Conservation (phyloP, 1,140 invertebrate species). For the Patella vulgata region DNA sequence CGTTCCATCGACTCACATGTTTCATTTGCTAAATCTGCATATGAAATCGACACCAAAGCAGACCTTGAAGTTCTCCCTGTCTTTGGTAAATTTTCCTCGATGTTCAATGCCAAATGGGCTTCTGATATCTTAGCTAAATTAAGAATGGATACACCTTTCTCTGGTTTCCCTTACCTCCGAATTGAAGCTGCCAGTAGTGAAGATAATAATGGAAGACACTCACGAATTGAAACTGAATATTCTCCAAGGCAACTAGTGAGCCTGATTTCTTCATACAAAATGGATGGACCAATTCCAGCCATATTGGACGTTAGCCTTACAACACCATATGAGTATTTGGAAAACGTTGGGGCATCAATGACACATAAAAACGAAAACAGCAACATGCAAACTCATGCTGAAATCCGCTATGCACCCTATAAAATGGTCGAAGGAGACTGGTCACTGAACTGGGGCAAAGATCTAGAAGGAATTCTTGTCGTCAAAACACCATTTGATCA, state of each 20-base stretch:
- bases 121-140: not conserved
- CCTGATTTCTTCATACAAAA: constrained; percentile 9
- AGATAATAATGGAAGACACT: constrained; percentile 1
- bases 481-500: constrained; percentile 14
- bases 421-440: constrained; percentile 9
- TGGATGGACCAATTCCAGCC: constrained; percentile 5
- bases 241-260: constrained; percentile 10
- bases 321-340: constrained; percentile 1
- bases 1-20: too few species aligned
- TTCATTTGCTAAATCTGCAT: too few species aligned
- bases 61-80: too few species aligned
- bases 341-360: constrained; percentile 8
- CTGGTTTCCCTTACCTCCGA: constrained; percentile 15
- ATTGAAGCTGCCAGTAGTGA: constrained; percentile 11
- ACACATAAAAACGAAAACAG: constrained; percentile 3
- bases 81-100: too few species aligned
- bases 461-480: constrained; percentile 14
- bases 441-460: constrained; percentile 12
- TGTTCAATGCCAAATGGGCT: not conserved
- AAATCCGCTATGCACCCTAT: constrained; percentile 13
- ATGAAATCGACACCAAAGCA: too few species aligned
- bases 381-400: constrained; percentile 5
- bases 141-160: constrained; percentile 11
- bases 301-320: constrained; percentile 8
- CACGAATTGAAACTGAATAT: constrained; percentile 10